Evolutionary conservation across 2,797 vertebrate genomes (phyloP), one percentile per base, ranked within the genome.

Genomic region (Manis crassicaudata): DNA sequence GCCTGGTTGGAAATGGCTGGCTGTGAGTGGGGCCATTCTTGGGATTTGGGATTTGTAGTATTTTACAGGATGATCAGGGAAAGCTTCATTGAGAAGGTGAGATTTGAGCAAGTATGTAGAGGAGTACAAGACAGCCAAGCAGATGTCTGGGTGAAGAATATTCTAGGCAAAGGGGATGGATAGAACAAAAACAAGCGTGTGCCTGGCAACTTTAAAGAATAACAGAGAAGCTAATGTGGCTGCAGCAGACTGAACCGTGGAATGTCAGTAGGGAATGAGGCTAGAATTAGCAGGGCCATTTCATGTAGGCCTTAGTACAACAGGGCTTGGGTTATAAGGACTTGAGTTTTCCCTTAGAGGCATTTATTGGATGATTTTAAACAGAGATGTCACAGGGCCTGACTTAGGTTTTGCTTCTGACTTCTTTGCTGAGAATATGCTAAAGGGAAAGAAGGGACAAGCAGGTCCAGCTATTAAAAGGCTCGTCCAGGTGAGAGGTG

Each of bases 161-260:
- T 79, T 85, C 29, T 27, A 50, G 46, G 29, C 46, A 88, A 12
- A 58, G 27, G 27, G 56, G 40, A 13, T 5, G 80, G 35, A 27
- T 11, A 32, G 52, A 72, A 37, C 6, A 3, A 11, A 5, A 29
- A 3, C 1, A n/a, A 16, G 23, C 21, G 2, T 29, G 25, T n/a
- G 11, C 20, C 29, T 6, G 35, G 5, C 9, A 43, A 46, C 3
- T 5, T 54, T 6, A 40, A 12, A 17, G 21, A 23, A 29, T 10
- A 32, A 14, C 27, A 8, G 40, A 52, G 20, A 7, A 43, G 50
- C 29, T 20, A 3, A 5, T 14, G 3, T 73, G 75, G n/a, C 2
- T 0, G 21, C 46, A 72, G 12, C 29, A 40, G 29, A 5, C 18
- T 11, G 7, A 37, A 20, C 4, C 9, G 18, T 14, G 1, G 2